Percentiles rank a stretch among this genome's conserved stretches.
These are phyloP conservation scores for Aricia agestis DNA, from an alignment of 1,140 invertebrate genomes.

Conservation along the genomic window DNA sequence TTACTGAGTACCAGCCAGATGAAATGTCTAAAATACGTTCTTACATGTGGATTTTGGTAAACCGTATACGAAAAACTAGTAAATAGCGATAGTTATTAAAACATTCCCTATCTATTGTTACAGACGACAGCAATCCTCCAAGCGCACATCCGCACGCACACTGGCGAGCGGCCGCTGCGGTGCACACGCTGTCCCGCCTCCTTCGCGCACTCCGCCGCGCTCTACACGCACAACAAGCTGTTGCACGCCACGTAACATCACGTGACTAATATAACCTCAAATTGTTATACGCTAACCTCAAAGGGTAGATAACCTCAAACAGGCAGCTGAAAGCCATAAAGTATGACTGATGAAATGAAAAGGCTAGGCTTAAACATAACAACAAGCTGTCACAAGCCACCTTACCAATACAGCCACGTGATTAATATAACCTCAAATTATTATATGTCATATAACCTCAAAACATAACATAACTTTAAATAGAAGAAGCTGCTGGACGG, in stretches of 20 bases:
- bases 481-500: no score
- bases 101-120: no score
- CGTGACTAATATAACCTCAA: neutral
- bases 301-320: no score
- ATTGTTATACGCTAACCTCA: neutral
- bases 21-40: no score
- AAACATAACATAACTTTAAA: no score
- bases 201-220: slow-evolving; percentile 43
- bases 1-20: no score
- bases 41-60: no score
- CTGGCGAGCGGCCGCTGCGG: slow-evolving; percentile 45
- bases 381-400: slow-evolving; percentile 39
- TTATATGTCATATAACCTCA: no score
- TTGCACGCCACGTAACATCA: slow-evolving; percentile 29
- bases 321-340: no score
- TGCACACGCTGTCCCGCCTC: slow-evolving; percentile 41
- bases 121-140: slow-evolving; percentile 41
- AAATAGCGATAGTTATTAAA: no score
- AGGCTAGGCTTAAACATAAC: slow-evolving; percentile 7
- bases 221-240: slow-evolving; percentile 47
- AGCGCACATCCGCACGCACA: slow-evolving; percentile 49
- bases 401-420: neutral
- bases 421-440: neutral
- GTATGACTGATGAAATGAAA: no score
- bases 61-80: no score